Percentiles rank a stretch among this genome's conserved stretches.
Conservation (phyloP, 1,140 invertebrate species). For the Drosophila lowei region DNA sequence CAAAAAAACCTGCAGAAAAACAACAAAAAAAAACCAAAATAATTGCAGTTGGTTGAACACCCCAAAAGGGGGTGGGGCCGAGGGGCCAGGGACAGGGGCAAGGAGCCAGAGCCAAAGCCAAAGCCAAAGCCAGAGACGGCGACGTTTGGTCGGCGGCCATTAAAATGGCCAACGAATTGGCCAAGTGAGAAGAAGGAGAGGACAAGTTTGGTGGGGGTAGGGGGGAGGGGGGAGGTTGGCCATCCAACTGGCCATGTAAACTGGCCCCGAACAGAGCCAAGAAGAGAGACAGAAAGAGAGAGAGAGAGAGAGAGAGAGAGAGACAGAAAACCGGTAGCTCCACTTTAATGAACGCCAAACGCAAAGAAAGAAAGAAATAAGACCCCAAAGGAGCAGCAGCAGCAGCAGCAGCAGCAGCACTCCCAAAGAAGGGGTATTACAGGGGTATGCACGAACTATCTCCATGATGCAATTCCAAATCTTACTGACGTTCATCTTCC, state of each 20-base stretch:
- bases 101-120: constrained; percentile 1
- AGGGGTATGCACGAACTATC: neutral
- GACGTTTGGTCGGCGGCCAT: constrained; percentile 64
- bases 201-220: neutral
- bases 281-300: constrained; percentile 16
- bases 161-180: constrained; percentile 78
- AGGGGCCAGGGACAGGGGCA: constrained; percentile 16
- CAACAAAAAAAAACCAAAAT: constrained; percentile 47
- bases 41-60: constrained; percentile 74
- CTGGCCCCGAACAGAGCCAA: constrained; percentile 30
- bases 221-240: constrained; percentile 1
- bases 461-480: neutral
- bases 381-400: constrained; percentile 15
- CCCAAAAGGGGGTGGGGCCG: constrained; percentile 46
- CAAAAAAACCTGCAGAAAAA: constrained; percentile 40
- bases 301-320: constrained; percentile 18
- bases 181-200: constrained; percentile 18
- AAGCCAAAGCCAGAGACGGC: constrained; percentile 24
- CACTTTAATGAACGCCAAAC: constrained; percentile 65
- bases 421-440: constrained; percentile 17
- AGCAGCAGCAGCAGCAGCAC: constrained; percentile 9
- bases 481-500: no score
- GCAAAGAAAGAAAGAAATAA: constrained; percentile 36
- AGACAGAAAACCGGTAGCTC: constrained; percentile 63
- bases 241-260: constrained; percentile 64